These are phyloP conservation scores for Alosa alosa DNA, from an alignment of 2,113 vertebrate genomes.

Conservation along the genomic window DNA sequence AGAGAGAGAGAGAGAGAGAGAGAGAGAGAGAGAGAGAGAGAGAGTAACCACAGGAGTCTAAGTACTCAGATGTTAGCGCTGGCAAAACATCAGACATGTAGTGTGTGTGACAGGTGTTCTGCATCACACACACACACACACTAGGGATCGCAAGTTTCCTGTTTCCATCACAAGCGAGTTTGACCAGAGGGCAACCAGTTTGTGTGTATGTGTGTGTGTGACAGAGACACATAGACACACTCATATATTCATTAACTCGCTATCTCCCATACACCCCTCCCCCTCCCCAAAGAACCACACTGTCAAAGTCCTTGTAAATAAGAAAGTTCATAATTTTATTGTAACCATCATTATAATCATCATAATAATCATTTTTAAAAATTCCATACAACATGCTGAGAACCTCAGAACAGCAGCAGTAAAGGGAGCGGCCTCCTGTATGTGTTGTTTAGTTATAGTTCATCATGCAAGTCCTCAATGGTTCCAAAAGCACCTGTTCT, in stretches of 20 bases:
- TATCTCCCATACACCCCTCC: neutral
- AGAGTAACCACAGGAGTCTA: neutral
- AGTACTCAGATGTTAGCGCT: conserved; percentile 15
- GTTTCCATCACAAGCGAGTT: neutral
- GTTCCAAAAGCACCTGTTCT: neutral
- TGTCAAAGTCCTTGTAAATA: conserved; percentile 3
- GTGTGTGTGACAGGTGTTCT: neutral
- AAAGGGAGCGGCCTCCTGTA: conserved; percentile 17
- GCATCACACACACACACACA: neutral
- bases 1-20: neutral
- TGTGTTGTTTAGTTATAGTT: neutral
- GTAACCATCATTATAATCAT: conserved; percentile 14
- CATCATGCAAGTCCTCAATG: neutral
- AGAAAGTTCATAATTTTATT: conserved; percentile 32
- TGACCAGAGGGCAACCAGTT: conserved; percentile 4
- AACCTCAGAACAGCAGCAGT: conserved; percentile 30
- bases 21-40: neutral
- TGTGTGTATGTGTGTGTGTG: neutral
- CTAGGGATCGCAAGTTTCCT: neutral
- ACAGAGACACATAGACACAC: neutral
- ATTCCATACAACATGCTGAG: conserved; percentile 45
- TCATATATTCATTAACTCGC: neutral
- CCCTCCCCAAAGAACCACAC: neutral
- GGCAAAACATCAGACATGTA: conserved; percentile 7
- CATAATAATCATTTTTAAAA: conserved; percentile 2